phyloP scores from a whole-genome alignment of 1,140 invertebrate genomes.

The Zeugodacus cucurbitae region DNA sequence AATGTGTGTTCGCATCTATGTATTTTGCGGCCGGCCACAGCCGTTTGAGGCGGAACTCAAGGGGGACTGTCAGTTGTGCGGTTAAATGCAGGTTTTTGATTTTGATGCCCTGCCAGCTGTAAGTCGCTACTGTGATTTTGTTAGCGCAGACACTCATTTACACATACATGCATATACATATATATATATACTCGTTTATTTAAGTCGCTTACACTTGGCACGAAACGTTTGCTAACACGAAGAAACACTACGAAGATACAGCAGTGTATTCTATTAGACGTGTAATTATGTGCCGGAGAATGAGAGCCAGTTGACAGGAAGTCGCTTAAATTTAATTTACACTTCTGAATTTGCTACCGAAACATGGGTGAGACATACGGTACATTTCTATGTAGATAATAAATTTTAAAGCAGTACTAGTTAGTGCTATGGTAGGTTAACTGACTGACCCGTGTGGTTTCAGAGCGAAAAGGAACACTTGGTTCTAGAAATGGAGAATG shows the following conservation, averaged over 20 bases:
- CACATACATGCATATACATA: not conserved
- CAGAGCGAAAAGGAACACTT: too few relatives aligned
- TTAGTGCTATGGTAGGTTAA: too few relatives aligned
- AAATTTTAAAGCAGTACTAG: too few relatives aligned
- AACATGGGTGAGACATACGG: not conserved
- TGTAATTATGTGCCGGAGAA: constrained; percentile 5
- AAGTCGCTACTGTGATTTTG: constrained; percentile 24
- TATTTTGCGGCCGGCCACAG: not conserved
- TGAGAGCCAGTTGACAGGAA: constrained; percentile 21
- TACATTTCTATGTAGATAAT: not conserved
- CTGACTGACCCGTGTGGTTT: too few relatives aligned
- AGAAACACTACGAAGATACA: not conserved
- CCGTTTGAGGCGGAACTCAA: constrained; percentile 14
- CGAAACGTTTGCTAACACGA: not conserved
- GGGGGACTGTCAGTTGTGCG: constrained; percentile 36
- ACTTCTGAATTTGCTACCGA: not conserved
- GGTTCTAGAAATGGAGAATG: too few relatives aligned
- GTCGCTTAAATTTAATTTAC: constrained; percentile 21
- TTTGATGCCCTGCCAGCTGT: constrained; percentile 23
- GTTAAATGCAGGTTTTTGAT: constrained; percentile 36
- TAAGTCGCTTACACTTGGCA: not conserved
- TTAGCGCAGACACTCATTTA: not conserved
- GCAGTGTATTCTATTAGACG: not conserved
- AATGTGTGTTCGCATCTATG: not conserved
- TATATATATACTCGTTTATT: not conserved